These are phyloP conservation scores for Mobula hypostoma DNA, from an alignment of 2,113 vertebrate species.

Conservation along the genomic window DNA sequence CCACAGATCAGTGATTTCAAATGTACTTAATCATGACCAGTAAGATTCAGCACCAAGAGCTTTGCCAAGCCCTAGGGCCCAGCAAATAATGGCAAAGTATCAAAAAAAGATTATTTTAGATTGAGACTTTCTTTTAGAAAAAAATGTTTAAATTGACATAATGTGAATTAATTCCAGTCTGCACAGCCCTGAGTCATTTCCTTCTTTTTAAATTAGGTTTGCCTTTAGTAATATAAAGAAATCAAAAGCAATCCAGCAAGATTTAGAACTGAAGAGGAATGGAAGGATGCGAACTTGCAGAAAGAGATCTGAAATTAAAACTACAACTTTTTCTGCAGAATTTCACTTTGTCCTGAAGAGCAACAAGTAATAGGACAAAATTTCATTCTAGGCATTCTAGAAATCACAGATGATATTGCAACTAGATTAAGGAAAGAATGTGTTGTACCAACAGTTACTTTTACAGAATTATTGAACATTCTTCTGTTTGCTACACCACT, in stretches of 20 bases:
- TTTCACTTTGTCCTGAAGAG: not conserved
- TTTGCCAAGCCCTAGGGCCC: not conserved
- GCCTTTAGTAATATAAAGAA: not conserved
- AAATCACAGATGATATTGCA: not conserved
- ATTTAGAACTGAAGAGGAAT: not conserved
- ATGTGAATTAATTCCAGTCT: not conserved
- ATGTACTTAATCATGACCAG: too few relatives aligned
- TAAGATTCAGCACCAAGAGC: not conserved
- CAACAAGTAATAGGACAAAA: not conserved
- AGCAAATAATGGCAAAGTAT: not conserved
- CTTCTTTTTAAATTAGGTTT: not conserved
- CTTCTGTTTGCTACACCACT: not conserved
- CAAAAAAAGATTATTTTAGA: not conserved
- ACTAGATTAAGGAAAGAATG: not conserved
- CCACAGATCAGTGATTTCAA: not conserved
- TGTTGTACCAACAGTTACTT: not conserved
- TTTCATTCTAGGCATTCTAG: not conserved
- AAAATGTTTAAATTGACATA: not conserved
- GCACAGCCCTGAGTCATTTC: not conserved
- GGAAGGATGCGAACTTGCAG: not conserved
- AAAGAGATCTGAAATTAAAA: not conserved
- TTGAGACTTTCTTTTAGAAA: not conserved
- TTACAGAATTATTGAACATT: not conserved
- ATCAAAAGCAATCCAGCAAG: not conserved
- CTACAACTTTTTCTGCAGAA: not conserved